Base-by-base conservation (phyloP, 1,140 invertebrate species). In the Drosophila ogumai region DNA sequence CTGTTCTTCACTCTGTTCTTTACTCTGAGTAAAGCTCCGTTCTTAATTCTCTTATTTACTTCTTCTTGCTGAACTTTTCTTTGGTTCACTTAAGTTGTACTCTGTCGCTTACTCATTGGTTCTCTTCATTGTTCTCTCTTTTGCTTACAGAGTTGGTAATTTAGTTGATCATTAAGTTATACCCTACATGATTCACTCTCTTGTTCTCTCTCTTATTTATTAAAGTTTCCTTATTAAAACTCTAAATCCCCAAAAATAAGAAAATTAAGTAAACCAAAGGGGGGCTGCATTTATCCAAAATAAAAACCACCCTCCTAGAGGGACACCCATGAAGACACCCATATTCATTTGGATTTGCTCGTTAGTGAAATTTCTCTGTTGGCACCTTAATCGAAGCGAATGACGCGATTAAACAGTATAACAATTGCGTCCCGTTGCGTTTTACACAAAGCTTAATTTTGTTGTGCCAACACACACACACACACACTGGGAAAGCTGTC, bases 351-450 rank as follows among this genome's bases (percentile, higher is more conserved):
- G 10, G 43, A 58, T 58, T 19, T 41, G n/a, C 36, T 57, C 31
- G 34, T 72, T 71, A 34, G 49, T 19, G n/a, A 0, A 49, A 19
- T 25, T 34, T 69, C 38, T 10, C 3, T 25, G 25, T 57, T 31
- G 38, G 15, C 65, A 38, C 50, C 41, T 41, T 49, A 58, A 72
- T 71, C 65, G 52, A 72, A 73, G 36, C 68, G 46, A 75, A 75
- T 75, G 69, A 75, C 44, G 71, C 61, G 73, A 75, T 75, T 75
- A 65, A 50, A n/a, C 54, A 28, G 40, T 75, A 58, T 52, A 64
- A 44, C 52, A 74, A 74, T 56, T 63, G 43, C 40, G n/a, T 41
- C 38, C 36, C 50, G 49, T 22, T 50, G 22, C 43, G 50, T 58
- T 69, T 72, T n/a, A 34, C 17, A 38, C 17, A 59, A 55, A 43